Evolutionary conservation across 2,888 invertebrate species (phyloP), one percentile per base, ranked within the genome.

Genomic region (Clostera curtula): DNA sequence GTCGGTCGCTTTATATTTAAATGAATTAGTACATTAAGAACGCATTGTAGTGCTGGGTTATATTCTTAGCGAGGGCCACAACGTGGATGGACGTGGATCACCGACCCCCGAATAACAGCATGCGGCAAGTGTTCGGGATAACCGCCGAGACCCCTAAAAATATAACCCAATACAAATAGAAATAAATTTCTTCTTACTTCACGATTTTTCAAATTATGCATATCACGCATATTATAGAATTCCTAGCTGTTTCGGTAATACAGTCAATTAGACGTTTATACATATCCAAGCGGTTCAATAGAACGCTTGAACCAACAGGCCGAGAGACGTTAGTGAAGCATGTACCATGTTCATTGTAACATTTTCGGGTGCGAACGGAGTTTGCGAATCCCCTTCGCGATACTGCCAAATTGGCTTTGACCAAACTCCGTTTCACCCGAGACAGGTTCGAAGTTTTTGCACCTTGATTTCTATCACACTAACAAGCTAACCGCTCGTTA

Each of bases 1-100:
- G 62, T 53, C 49, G 56, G 56, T 66, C 60, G 74, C 75, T 76
- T 74, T 70, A 65, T 65, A 68, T 69, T 66, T 64, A 62, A 62
- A 38, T 66, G 45, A 50, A 56, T 49, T 56, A 60, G 50, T 60
- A 55, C 31, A 43, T 34, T 73, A 71, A 75, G 67, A 62, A 63
- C 60, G 60, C 61, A 57, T 57, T 69, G 66, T 72, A 69, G 59
- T 65, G 70, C 56, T 65, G 66, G 56, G 59, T 65, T 68, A 66
- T 64, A 57, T 59, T 56, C 43, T 44, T 39, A 40, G 36, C 36
- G 13, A 16, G 18, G 29, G 14, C n/a, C 19, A 12, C 19, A 29
- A 25, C 24, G 12, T 17, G 11, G 7, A 15, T 2, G 21, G 7
- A n/a, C n/a, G n/a, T n/a, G n/a, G n/a, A n/a, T n/a, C n/a, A n/a